Evolutionary conservation across 2,113 vertebrate species (phyloP).

Genomic region (Callipepla squamata): DNA sequence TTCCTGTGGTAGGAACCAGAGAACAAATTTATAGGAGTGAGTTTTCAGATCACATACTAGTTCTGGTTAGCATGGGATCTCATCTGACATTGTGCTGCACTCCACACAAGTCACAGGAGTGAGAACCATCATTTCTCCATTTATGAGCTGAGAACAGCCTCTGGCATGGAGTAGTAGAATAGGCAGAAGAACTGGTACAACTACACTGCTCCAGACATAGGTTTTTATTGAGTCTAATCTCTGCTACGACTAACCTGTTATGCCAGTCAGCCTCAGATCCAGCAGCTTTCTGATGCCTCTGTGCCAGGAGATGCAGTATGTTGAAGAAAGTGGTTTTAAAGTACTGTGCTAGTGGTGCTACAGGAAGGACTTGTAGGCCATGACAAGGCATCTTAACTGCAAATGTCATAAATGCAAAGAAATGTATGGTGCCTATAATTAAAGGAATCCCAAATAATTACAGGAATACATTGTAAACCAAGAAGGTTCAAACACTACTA

Average conservation of each 20-base stretch:
- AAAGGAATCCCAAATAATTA: background rate
- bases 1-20: background rate
- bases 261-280: background rate
- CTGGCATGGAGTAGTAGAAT: background rate
- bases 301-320: background rate
- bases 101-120: background rate
- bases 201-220: background rate
- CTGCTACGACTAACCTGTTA: background rate
- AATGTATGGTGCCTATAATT: background rate
- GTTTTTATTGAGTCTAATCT: background rate
- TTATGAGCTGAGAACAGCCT: background rate
- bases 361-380: background rate
- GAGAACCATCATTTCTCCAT: background rate
- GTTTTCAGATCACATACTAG: background rate
- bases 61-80: background rate
- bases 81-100: background rate
- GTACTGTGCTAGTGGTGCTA: background rate
- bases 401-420: background rate
- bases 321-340: background rate
- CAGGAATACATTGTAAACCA: background rate
- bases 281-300: background rate
- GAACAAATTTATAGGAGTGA: background rate
- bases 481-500: background rate
- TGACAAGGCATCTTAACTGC: background rate
- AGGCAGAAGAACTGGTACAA: background rate